phyloP scores from a whole-genome alignment of 2,797 vertebrate genomes.

The Lutjanus argentimaculatus region DNA sequence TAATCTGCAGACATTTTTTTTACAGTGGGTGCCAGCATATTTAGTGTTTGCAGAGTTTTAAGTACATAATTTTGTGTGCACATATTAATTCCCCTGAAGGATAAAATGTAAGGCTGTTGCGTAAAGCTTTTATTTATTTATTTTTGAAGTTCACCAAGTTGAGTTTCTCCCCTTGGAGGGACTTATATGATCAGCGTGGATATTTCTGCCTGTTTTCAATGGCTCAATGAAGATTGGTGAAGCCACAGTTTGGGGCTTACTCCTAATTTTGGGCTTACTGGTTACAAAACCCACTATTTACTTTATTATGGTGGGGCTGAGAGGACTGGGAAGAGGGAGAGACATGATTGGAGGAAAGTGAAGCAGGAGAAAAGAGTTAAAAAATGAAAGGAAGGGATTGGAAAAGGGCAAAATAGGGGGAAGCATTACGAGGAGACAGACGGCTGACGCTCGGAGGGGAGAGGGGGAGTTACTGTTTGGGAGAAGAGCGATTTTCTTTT shows the following conservation, averaged over 20 bases:
- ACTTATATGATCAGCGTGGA: slow-evolving; percentile 48
- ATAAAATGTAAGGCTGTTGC: background rate
- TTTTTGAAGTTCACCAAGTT: slow-evolving; percentile 16
- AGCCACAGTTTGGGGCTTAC: slow-evolving; percentile 59
- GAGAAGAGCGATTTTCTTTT: slow-evolving; percentile 78
- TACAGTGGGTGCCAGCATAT: background rate
- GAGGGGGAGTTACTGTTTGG: slow-evolving; percentile 37
- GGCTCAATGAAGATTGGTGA: slow-evolving; percentile 65
- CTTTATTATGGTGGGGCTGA: slow-evolving; percentile 63
- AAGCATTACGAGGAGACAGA: slow-evolving; percentile 72
- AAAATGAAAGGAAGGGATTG: slow-evolving; percentile 60
- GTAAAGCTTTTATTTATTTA: slow-evolving; percentile 37
- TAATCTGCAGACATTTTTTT: no score
- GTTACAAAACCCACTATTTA: slow-evolving; percentile 80
- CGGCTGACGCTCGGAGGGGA: slow-evolving; percentile 52
- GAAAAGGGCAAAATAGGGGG: slow-evolving; percentile 63
- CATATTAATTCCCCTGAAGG: slow-evolving; percentile 1
- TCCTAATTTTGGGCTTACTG: slow-evolving; percentile 78
- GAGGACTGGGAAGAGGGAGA: slow-evolving; percentile 19
- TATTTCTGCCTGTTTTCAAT: slow-evolving; percentile 65
- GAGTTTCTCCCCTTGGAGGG: slow-evolving; percentile 32
- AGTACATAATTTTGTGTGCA: background rate
- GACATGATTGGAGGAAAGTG: slow-evolving; percentile 41
- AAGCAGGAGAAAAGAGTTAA: slow-evolving; percentile 41
- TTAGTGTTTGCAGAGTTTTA: background rate